phyloP scores from a whole-genome alignment of 2,113 vertebrate species.

The Hypocryptadius cinnamomeus region DNA sequence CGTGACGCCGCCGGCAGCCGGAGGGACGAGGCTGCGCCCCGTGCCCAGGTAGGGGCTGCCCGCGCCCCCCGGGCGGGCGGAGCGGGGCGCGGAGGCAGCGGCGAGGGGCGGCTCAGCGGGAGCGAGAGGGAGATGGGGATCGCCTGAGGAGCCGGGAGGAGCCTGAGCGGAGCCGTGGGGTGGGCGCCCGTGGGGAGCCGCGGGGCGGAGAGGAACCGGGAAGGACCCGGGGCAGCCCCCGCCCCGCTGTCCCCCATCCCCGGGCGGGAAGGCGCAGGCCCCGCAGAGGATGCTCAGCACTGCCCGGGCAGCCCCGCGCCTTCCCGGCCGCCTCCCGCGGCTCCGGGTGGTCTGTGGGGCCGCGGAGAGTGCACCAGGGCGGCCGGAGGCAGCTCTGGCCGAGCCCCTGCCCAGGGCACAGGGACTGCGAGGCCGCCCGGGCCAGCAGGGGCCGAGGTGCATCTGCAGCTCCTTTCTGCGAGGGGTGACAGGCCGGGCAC shows the following conservation, averaged over 20 bases:
- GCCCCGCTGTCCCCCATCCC: background rate
- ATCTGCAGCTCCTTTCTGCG: too few species aligned
- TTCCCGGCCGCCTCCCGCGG: background rate
- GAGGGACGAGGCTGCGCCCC: background rate
- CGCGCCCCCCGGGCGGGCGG: background rate
- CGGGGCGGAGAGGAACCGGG: background rate
- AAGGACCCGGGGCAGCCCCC: background rate
- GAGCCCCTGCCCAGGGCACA: background rate
- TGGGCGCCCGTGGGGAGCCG: background rate
- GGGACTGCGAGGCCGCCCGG: background rate
- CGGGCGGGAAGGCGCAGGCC: background rate
- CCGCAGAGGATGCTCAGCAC: background rate
- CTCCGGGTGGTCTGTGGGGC: background rate
- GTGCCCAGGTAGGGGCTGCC: background rate
- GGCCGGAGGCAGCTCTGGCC: background rate
- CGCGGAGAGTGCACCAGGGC: background rate
- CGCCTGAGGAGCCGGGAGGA: background rate
- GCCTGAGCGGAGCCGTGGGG: background rate
- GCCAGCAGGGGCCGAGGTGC: background rate
- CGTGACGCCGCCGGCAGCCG: slow-evolving; percentile 62
- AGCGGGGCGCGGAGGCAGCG: background rate
- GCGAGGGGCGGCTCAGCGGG: background rate
- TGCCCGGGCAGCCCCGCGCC: background rate
- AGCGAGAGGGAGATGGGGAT: background rate
- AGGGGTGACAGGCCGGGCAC: background rate